Evolutionary conservation across 30 jellyfish, hydroid and myxozoan genomes (phyloP), one percentile per base, ranked within the genome.

Genomic region (Mastigias papua): DNA sequence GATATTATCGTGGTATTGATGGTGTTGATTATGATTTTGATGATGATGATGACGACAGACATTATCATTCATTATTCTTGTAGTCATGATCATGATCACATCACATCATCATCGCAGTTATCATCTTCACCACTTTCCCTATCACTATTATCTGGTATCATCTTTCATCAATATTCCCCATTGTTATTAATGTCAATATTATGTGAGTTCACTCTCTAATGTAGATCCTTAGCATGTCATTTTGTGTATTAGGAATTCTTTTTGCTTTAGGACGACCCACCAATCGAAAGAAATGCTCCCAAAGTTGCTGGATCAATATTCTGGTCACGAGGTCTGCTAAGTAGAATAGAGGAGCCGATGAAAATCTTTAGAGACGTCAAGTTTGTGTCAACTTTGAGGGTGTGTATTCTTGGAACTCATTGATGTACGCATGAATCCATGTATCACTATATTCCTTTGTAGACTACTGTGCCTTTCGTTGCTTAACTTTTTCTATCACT

Each of bases 341-440:
- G 91, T 30, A 76, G 81, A 51, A 86, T 93, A 34, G 97, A 77
- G 76, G 92, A 76, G 62, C 97, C 97, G 2, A 93, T 93, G 95
- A 75, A 82, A 73, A 70, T 65, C 28, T 82, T 87, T 57, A 73
- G 90, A 68, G 97, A 86, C 33, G 91, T 75, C 0, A 87, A 81
- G 75, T 79, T 86, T 80, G 83, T 93, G 23, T 28, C 97, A 19
- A n/a, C 90, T 5, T 76, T 82, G 46, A 82, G 76, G 95, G 97
- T 90, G 6, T 58, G 48, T 51, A 51, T 8, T 51, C 17, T 37
- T 37, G 54, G 54, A 37, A 37, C 54, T 37, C 54, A 19, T 30
- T n/a, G n/a, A n/a, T n/a, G n/a, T n/a, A n/a, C n/a, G n/a, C n/a
- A n/a, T n/a, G n/a, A n/a, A n/a, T n/a, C n/a, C n/a, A n/a, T n/a